Percentiles rank a stretch among this genome's conserved stretches.
Conservation (phyloP, 2,113 vertebrate genomes). For the Planiliza haematocheilus region DNA sequence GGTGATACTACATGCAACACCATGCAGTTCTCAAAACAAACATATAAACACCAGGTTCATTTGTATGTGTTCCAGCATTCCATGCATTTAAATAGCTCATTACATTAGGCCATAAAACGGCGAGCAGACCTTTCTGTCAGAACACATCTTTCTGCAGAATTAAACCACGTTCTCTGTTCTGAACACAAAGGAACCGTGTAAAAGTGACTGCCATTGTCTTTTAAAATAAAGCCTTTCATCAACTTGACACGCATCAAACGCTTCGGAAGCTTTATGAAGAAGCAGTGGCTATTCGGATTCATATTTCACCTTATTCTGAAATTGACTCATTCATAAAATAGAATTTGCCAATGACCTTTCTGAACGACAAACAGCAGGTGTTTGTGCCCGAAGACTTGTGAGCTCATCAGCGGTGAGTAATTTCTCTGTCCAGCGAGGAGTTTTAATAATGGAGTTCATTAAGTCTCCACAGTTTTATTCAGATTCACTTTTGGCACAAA, state of each 20-base stretch:
- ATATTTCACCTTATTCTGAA: not conserved
- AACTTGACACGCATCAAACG: not conserved
- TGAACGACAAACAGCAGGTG: constrained; percentile 35
- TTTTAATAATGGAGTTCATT: constrained; percentile 29
- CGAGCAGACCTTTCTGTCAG: constrained; percentile 20
- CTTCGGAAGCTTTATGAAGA: not conserved
- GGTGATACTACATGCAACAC: constrained; percentile 30
- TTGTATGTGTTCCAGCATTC: constrained; percentile 51
- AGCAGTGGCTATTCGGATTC: not conserved
- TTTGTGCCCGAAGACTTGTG: constrained; percentile 34
- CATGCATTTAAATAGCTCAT: constrained; percentile 84
- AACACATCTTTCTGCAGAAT: constrained; percentile 41
- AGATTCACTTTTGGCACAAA: constrained; percentile 11
- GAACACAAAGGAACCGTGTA: constrained; percentile 1
- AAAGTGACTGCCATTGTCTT: not conserved
- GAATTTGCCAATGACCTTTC: not conserved
- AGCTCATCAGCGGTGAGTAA: constrained; percentile 39
- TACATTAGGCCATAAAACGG: constrained; percentile 56
- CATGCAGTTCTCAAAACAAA: constrained; percentile 30
- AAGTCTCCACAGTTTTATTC: constrained; percentile 7
- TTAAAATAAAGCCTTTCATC: constrained; percentile 7
- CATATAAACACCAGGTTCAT: not conserved
- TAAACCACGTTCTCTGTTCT: not conserved
- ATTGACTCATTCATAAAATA: constrained; percentile 45
- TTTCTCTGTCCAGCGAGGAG: constrained; percentile 2